These are phyloP conservation scores for Ceratitis capitata DNA, from an alignment of 1,140 invertebrate species.

Conservation along the genomic window DNA sequence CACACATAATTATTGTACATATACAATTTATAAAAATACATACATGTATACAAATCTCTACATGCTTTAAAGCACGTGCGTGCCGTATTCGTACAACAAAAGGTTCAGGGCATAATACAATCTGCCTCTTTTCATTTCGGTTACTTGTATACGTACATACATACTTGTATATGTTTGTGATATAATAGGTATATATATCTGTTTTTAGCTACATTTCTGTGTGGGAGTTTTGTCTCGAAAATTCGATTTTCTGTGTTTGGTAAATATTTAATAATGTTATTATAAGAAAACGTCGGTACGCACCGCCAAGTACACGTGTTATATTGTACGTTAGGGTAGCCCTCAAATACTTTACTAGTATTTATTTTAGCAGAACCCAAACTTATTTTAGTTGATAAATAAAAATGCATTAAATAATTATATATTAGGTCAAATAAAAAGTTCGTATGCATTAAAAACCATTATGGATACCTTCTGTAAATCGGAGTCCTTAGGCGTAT, in stretches of 20 bases:
- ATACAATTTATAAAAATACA: background rate
- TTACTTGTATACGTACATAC: background rate
- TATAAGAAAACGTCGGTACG: background rate
- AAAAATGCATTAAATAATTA: too few relatives aligned
- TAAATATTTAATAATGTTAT: conserved; percentile 34
- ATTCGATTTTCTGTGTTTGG: background rate
- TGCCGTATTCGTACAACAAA: background rate
- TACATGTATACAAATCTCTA: background rate
- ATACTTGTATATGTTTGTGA: background rate
- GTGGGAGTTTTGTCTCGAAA: background rate
- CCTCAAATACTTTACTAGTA: too few relatives aligned
- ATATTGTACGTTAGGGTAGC: too few relatives aligned
- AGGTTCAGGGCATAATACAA: too few relatives aligned
- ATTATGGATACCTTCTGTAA: too few relatives aligned
- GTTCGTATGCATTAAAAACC: too few relatives aligned
- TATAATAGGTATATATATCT: too few relatives aligned
- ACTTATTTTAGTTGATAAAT: too few relatives aligned
- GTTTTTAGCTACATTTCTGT: background rate
- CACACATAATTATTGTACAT: background rate
- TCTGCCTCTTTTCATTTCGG: background rate
- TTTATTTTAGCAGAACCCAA: too few relatives aligned
- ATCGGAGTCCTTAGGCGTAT: too few relatives aligned
- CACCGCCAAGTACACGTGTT: background rate
- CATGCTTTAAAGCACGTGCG: background rate
- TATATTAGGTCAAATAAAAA: too few relatives aligned